Evolutionary conservation across 2,888 invertebrate genomes (phyloP), one percentile per base, ranked within the genome.

Genomic region (Andrena hattorfiana): DNA sequence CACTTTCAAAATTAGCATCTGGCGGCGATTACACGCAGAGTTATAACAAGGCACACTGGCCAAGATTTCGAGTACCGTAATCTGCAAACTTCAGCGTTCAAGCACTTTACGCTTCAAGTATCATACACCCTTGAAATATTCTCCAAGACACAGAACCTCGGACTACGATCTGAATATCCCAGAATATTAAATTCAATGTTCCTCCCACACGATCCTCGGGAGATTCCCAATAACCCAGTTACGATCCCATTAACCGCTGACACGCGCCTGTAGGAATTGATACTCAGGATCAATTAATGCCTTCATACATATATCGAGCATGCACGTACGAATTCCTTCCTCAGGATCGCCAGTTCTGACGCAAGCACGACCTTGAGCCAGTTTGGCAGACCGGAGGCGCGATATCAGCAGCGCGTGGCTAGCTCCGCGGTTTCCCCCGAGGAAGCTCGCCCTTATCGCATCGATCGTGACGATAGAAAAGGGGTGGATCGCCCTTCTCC

Each of bases 321-420:
- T 76, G 82, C 64, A 74, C 64, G 71, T 77, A 35, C 72, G 59
- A 88, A 86, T 88, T 87, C 88, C 84, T 88, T 87, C 88, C 84
- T 68, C 60, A 62, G 62, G 72, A 85, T 84, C 62, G 49, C 66
- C 69, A 62, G 56, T 68, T 80, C 70, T 86, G 88, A 88, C 87
- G 84, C 64, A 75, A 71, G 60, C 68, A 10, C 35, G 79, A 78
- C 88, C 88, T 85, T 87, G 88, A 86, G 54, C 86, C 85, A 86
- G 59, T 88, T 87, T 48, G 13, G 48, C 35, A 13, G 56, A 51
- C 62, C 32, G 26, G 51, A 49, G 28, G 59, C 60, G 56, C 62
- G 54, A 74, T 83, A 80, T 71, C 76, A 54, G 62, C 48, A 28
- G 66, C 75, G 66, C 80, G 77, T 63, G 72, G 63, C 32, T 30